These are phyloP conservation scores for Urocyon cinereoargenteus DNA, from an alignment of 2,797 vertebrate genomes.

Conservation along the genomic window DNA sequence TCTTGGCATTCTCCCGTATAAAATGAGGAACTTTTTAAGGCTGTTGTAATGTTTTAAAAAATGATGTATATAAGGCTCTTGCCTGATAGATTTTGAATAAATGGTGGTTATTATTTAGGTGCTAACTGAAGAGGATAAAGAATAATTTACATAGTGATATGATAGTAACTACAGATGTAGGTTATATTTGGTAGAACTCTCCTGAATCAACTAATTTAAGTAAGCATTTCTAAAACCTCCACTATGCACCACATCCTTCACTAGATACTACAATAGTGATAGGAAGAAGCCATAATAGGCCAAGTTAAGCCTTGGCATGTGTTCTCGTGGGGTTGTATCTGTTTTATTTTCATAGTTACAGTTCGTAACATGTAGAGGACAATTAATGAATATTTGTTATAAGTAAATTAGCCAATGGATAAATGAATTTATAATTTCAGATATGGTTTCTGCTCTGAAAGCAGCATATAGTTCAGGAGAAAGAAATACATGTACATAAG, in stretches of 20 bases:
- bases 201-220: background rate
- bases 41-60: background rate
- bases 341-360: background rate
- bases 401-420: background rate
- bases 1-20: background rate
- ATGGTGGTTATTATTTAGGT: background rate
- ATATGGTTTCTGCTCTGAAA: background rate
- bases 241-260: background rate
- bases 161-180: background rate
- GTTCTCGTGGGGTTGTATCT: background rate
- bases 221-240: background rate
- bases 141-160: background rate
- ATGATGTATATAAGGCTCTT: background rate
- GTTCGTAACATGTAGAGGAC: background rate
- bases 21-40: background rate
- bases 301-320: background rate
- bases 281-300: background rate
- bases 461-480: background rate
- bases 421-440: slow-evolving; percentile 47
- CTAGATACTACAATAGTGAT: background rate
- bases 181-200: background rate
- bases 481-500: background rate
- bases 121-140: background rate
- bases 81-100: slow-evolving; percentile 7
- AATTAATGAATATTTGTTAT: slow-evolving; percentile 15